These are phyloP conservation scores for Rotaria macrura DNA, from an alignment of 2,888 invertebrate species.

Conservation along the genomic window DNA sequence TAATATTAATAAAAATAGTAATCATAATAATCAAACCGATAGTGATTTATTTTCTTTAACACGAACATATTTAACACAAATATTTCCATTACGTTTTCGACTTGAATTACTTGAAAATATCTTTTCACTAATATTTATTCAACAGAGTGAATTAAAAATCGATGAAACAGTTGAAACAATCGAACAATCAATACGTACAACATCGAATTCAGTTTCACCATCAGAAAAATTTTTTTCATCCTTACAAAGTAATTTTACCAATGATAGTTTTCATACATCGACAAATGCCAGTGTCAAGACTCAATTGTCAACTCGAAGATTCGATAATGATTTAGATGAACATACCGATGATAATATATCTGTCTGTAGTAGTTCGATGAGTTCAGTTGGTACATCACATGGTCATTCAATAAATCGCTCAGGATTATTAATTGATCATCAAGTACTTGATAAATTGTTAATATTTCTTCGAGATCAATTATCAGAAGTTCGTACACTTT, in stretches of 20 bases:
- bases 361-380: not conserved
- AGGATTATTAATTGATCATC: not conserved
- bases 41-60: not conserved
- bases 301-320: not conserved
- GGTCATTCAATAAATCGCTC: not conserved
- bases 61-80: not conserved
- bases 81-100: constrained; percentile 41
- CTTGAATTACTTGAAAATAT: constrained; percentile 63
- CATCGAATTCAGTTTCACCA: not conserved
- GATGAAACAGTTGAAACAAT: constrained; percentile 49
- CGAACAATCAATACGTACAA: constrained; percentile 38
- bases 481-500: not conserved
- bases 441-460: not conserved
- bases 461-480: not conserved
- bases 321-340: not conserved
- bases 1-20: not conserved
- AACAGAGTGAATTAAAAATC: constrained; percentile 57
- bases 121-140: constrained; percentile 62
- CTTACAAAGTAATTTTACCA: constrained; percentile 25
- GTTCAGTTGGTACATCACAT: not conserved
- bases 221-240: not conserved
- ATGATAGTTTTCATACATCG: not conserved
- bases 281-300: not conserved
- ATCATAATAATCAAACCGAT: not conserved
- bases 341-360: not conserved